Evolutionary conservation across 1,140 invertebrate genomes (phyloP), one percentile per base, ranked within the genome.

Genomic region (Drosophila bocqueti): DNA sequence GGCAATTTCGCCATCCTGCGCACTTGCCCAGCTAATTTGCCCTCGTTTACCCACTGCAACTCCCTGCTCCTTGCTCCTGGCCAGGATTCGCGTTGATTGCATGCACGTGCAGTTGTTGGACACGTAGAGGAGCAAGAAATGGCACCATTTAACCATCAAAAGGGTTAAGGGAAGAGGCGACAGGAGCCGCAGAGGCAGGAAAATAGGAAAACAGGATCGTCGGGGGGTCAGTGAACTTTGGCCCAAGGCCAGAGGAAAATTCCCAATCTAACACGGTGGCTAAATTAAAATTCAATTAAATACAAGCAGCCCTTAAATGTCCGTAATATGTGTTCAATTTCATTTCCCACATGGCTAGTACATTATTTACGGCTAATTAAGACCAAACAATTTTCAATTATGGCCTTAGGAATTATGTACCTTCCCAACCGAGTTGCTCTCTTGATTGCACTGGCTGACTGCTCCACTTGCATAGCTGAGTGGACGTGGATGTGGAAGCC

Each of bases 11-110:
- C 62, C 83, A 82, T 85, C 74, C 79, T 81, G 74, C 77, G 63
- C 82, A 81, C 69, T 76, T 82, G 59, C 38, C 67, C 79, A 79
- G 71, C 83, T 86, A 85, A 85, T 85, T 85, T 85, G 65, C 78
- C 75, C 81, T 61, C 64, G 60, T 66, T 75, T 61, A 59, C 45
- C 21, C 21, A 6, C 34, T 55, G 52, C 52, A 55, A 38, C 13
- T 9, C 31, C 31, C 31, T 34, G 9, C 34, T 34, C 15, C 52
- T 16, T 11, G 31, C 52, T 47, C 54, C 31, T 38, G 29, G 36
- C 45, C 69, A 43, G 55, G 62, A 63, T 40, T 46, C 65, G 55
- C 46, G 79, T 67, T 75, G 82, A 85, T 86, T 85, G 82, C 83
- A 75, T 81, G 75, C 82, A 85, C 79, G 82, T 85, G 74, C 83